Conservation (phyloP, 2,888 invertebrate species). For the Polyommatus iphigenia region DNA sequence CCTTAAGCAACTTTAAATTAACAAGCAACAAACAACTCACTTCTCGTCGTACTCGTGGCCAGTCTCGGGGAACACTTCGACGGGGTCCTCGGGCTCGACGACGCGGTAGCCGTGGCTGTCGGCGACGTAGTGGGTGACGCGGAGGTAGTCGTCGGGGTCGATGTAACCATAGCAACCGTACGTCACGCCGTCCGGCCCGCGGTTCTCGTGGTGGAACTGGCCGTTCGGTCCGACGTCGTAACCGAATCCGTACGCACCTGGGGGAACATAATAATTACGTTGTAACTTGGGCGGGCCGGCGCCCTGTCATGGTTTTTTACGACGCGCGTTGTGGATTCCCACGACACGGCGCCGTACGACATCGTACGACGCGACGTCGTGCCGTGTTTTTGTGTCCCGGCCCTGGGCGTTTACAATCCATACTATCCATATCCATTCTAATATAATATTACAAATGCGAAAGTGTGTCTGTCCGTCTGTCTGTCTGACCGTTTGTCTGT, state of each 20-base stretch:
- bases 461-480: no score
- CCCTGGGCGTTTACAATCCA: no score
- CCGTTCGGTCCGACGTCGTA: slow-evolving; percentile 88
- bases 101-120: slow-evolving; percentile 89
- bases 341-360: no score
- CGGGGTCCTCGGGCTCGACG: slow-evolving; percentile 84
- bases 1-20: not conserved
- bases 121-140: slow-evolving; percentile 87
- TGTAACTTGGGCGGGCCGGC: no score
- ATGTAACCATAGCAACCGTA: slow-evolving; percentile 91
- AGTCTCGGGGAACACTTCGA: slow-evolving; percentile 82
- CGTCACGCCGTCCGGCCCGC: slow-evolving; percentile 87
- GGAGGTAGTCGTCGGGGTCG: slow-evolving; percentile 83
- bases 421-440: no score
- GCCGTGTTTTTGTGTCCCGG: no score
- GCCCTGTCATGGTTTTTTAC: no score
- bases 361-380: no score
- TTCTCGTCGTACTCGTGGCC: slow-evolving; percentile 69
- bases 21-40: slow-evolving; percentile 51
- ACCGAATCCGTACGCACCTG: slow-evolving; percentile 88
- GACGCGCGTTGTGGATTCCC: no score
- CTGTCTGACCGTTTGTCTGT: no score
- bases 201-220: slow-evolving; percentile 89
- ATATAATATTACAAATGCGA: no score
- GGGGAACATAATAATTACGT: no score